Percentiles rank a stretch among this genome's conserved stretches.
These are phyloP conservation scores for Mesitornis unicolor DNA, from an alignment of 2,113 vertebrate genomes.

Conservation along the genomic window DNA sequence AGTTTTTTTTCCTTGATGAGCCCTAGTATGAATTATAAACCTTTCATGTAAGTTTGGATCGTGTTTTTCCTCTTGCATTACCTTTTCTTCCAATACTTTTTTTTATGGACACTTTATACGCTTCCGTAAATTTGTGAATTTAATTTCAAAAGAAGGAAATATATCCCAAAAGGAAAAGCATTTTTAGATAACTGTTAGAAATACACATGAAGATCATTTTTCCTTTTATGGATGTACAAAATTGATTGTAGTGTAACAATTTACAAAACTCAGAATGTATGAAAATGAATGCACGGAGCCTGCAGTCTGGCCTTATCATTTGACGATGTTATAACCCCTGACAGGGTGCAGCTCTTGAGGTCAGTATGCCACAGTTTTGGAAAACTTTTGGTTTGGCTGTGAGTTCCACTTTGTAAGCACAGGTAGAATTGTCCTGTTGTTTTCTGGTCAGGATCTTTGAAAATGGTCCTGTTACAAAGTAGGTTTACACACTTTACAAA, in stretches of 20 bases:
- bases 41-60: background rate
- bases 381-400: background rate
- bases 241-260: background rate
- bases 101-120: background rate
- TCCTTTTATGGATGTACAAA: background rate
- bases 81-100: background rate
- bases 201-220: background rate
- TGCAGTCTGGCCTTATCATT: background rate
- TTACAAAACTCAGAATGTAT: background rate
- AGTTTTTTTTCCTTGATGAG: background rate
- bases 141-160: background rate
- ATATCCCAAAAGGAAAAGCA: background rate
- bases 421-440: background rate
- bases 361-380: background rate
- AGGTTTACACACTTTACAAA: background rate
- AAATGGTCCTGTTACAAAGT: background rate
- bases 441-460: background rate
- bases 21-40: background rate
- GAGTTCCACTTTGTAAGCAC: background rate
- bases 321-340: background rate
- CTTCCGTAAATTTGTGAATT: background rate
- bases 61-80: background rate
- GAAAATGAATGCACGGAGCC: background rate
- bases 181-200: background rate
- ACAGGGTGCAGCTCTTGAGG: background rate